phyloP scores from a whole-genome alignment of 2,888 invertebrate species.

The Tetanocera ferruginea region DNA sequence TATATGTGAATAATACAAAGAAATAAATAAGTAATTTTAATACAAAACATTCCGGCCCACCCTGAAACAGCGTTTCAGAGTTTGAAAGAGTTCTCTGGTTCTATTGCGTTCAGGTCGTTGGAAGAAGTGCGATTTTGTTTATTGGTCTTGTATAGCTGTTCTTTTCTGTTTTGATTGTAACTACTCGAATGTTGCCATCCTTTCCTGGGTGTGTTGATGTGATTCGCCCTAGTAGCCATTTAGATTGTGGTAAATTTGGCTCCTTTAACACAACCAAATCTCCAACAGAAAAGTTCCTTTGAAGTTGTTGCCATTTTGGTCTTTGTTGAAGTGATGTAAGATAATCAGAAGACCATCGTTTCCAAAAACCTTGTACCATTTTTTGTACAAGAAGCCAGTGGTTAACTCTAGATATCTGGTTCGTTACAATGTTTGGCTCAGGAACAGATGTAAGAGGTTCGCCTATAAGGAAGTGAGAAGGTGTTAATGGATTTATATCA shows the following conservation, averaged over 20 bases:
- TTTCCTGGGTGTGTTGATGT: slow-evolving; percentile 39
- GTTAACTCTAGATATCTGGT: neutral
- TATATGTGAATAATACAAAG: too few relatives aligned
- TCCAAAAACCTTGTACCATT: slow-evolving; percentile 46
- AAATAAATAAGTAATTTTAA: too few relatives aligned
- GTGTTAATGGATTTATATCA: slow-evolving; percentile 30
- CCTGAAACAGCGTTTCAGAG: neutral
- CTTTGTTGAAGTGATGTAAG: slow-evolving; percentile 34
- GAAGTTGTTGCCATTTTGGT: slow-evolving; percentile 1
- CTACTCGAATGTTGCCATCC: slow-evolving; percentile 40
- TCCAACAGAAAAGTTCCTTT: slow-evolving; percentile 13
- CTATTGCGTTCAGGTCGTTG: neutral
- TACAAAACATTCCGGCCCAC: neutral
- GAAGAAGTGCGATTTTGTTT: neutral
- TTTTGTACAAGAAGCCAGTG: slow-evolving; percentile 29
- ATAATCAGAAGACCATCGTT: slow-evolving; percentile 38
- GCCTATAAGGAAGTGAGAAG: slow-evolving; percentile 43
- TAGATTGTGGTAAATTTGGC: slow-evolving; percentile 13
- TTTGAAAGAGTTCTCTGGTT: too few relatives aligned
- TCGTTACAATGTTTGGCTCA: neutral
- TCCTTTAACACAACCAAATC: slow-evolving; percentile 29
- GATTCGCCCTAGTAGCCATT: slow-evolving; percentile 41
- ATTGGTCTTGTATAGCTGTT: neutral
- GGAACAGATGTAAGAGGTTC: slow-evolving; percentile 37
- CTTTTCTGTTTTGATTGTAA: neutral